Conservation (phyloP, 2,797 vertebrate species). For the Lutjanus campechanus region DNA sequence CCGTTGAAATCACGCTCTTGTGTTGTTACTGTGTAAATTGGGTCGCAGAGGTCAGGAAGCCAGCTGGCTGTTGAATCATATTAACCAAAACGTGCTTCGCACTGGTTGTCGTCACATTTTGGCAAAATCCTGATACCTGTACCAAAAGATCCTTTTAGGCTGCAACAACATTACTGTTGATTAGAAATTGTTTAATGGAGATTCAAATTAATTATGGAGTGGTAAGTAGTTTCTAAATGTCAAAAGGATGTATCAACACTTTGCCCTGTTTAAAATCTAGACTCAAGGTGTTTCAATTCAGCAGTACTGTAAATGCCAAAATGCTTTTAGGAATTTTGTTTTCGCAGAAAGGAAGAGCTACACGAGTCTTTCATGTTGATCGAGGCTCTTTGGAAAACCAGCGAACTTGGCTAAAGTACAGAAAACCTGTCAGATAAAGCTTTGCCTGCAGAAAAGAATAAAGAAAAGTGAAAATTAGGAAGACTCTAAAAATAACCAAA, state of each 20-base stretch:
- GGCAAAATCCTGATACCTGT: not conserved
- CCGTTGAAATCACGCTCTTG: not conserved
- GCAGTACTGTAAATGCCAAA: slow-evolving; percentile 38
- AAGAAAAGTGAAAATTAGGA: slow-evolving; percentile 39
- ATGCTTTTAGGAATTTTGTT: slow-evolving; percentile 38
- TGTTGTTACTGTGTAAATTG: not conserved
- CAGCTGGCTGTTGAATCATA: not conserved
- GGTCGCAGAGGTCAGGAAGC: slow-evolving; percentile 8
- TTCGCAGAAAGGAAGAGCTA: slow-evolving; percentile 12
- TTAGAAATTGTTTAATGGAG: not conserved
- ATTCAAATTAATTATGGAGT: not conserved
- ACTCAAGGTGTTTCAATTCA: slow-evolving; percentile 13
- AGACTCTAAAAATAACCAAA: slow-evolving; percentile 34
- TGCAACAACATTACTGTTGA: not conserved
- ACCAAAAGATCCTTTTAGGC: not conserved
- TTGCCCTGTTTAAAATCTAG: slow-evolving; percentile 2
- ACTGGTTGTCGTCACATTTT: not conserved
- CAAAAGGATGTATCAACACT: not conserved
- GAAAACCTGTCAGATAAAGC: slow-evolving; percentile 49
- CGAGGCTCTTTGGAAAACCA: slow-evolving; percentile 46
- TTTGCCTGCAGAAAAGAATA: slow-evolving; percentile 43
- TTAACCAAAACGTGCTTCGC: not conserved
- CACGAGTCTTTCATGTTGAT: slow-evolving; percentile 30
- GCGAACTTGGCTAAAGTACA: slow-evolving; percentile 47
- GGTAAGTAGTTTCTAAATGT: slow-evolving; percentile 13